Percentiles rank a stretch among this genome's conserved stretches.
Evolutionary conservation across 2,113 vertebrate species (phyloP).

Genomic region (Entelurus aequoreus): DNA sequence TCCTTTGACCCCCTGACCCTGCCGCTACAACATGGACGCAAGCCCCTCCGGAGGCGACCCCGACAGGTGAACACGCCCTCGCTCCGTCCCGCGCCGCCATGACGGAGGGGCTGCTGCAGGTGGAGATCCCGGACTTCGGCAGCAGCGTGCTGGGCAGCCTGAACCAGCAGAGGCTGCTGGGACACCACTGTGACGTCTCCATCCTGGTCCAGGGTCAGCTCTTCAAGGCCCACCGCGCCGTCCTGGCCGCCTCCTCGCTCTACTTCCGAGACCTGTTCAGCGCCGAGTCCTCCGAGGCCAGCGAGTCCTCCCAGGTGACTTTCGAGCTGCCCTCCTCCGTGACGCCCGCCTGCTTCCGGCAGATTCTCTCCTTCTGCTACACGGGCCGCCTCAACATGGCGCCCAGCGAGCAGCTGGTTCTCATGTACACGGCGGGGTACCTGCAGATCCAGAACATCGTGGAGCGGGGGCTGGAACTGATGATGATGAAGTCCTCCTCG

Average conservation of each 20-base stretch:
- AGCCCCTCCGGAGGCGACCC: conserved; percentile 14
- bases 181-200: conserved; percentile 97
- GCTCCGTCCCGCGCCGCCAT: neutral
- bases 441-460: conserved; percentile 98
- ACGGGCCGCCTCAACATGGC: conserved; percentile 97
- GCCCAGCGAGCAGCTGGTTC: conserved; percentile 95
- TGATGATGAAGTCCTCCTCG: conserved; percentile 89
- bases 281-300: conserved; percentile 84
- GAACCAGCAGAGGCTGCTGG: conserved; percentile 92
- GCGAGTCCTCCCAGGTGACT: conserved; percentile 27
- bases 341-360: conserved; percentile 93
- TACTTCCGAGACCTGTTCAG: conserved; percentile 97
- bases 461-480: conserved; percentile 87
- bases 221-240: conserved; percentile 94
- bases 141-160: conserved; percentile 92
- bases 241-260: conserved; percentile 94
- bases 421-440: conserved; percentile 99
- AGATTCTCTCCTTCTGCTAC: conserved; percentile 97
- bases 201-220: conserved; percentile 95
- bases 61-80: neutral
- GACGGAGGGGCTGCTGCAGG: conserved; percentile 78
- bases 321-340: conserved; percentile 95
- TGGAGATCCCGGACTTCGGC: conserved; percentile 98
- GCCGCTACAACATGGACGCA: conserved; percentile 32
- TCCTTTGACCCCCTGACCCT: conserved; percentile 20